A percentile compares a stretch with the other conserved stretches of the same genome.
Conservation (phyloP, 2,888 invertebrate species). For the Rhaphigaster nebulosa region DNA sequence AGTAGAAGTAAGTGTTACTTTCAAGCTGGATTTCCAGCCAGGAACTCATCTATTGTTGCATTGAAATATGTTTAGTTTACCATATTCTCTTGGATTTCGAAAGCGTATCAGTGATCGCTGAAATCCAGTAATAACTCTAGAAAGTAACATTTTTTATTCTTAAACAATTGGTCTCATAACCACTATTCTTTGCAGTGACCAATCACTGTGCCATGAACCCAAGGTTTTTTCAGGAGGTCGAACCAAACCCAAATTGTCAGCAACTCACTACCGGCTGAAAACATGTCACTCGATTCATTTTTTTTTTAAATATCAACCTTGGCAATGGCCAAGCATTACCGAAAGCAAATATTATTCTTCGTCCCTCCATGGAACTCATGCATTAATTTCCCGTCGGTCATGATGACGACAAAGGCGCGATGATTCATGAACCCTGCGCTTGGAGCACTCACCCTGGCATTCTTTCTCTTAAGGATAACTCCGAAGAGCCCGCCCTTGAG, state of each 20-base stretch:
- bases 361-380: neutral
- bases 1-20: too few species aligned
- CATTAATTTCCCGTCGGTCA: neutral
- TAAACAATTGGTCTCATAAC: neutral
- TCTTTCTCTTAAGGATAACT: neutral
- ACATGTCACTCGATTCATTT: neutral
- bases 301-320: neutral
- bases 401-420: neutral
- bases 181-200: neutral
- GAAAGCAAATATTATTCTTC: slow-evolving; percentile 23
- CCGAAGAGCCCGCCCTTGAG: neutral
- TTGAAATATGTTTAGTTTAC: too few species aligned
- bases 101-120: too few species aligned
- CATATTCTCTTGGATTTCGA: too few species aligned
- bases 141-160: neutral
- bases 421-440: neutral
- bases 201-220: neutral
- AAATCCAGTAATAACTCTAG: too few species aligned
- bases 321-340: neutral
- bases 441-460: neutral
- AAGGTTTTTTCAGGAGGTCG: neutral
- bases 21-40: too few species aligned
- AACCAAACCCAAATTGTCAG: neutral
- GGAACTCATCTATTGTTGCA: too few species aligned
- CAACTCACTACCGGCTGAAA: neutral